A percentile compares a stretch with the other conserved stretches of the same genome.
These are phyloP conservation scores for Metopia argyrocephala DNA, from an alignment of 2,888 invertebrate genomes.

Conservation along the genomic window DNA sequence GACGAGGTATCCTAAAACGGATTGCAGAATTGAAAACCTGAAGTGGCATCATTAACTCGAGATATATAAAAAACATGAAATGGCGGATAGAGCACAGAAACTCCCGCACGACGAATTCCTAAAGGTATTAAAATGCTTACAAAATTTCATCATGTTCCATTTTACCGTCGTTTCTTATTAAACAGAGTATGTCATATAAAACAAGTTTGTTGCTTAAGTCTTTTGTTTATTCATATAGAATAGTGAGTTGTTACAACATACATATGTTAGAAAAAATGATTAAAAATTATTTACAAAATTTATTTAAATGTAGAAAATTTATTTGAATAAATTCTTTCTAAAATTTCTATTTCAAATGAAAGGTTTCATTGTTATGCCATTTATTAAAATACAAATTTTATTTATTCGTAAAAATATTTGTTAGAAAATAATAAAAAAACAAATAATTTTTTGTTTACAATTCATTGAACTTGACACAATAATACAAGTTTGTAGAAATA, in stretches of 20 bases:
- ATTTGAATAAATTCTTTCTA: conserved; percentile 17
- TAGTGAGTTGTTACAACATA: too few species aligned
- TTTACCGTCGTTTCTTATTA: too few species aligned
- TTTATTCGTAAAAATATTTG: too few species aligned
- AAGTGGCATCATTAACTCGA: too few species aligned
- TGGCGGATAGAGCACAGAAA: too few species aligned
- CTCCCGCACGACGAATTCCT: too few species aligned
- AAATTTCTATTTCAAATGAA: neutral
- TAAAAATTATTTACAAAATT: neutral
- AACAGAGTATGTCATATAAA: neutral
- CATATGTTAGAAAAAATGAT: neutral
- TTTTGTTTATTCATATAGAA: conserved; percentile 30
- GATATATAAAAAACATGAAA: too few species aligned
- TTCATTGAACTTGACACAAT: conserved; percentile 62
- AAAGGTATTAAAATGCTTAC: neutral
- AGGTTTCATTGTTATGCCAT: conserved; percentile 34
- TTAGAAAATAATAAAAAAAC: too few species aligned
- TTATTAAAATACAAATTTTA: conserved; percentile 32
- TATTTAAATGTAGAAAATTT: conserved; percentile 2
- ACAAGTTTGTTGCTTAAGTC: conserved; percentile 49
- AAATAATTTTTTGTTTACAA: conserved; percentile 31
- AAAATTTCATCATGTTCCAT: too few species aligned
- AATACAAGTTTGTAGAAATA: conserved; percentile 46
- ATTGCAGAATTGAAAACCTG: too few species aligned
- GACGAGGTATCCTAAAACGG: too few species aligned